phyloP scores from a whole-genome alignment of 2,888 invertebrate genomes.

The Hermaeophaga mercurialis region DNA sequence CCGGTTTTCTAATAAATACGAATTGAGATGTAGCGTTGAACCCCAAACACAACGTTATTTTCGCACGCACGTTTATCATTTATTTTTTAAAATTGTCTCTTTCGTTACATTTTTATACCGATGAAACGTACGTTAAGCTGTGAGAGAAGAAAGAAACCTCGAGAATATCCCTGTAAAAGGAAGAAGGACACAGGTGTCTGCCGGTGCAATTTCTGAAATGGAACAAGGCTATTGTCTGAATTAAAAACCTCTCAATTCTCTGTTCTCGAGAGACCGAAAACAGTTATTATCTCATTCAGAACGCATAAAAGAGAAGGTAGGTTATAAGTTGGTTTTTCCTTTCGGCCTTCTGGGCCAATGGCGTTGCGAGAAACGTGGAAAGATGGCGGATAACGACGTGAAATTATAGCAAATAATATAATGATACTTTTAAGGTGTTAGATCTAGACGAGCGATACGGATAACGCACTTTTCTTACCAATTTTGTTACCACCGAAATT shows the following conservation, averaged over 20 bases:
- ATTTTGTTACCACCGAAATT: background rate
- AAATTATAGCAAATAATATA: slow-evolving; percentile 17
- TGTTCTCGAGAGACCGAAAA: slow-evolving; percentile 45
- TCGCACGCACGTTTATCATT: no score
- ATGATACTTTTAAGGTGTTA: slow-evolving; percentile 9
- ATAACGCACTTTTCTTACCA: slow-evolving; percentile 2
- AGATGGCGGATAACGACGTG: slow-evolving; percentile 19
- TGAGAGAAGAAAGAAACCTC: background rate
- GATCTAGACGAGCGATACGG: slow-evolving; percentile 9
- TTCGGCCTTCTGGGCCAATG: slow-evolving; percentile 6
- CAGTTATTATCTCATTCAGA: slow-evolving; percentile 50
- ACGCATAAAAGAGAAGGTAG: slow-evolving; percentile 30
- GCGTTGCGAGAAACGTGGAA: slow-evolving; percentile 2
- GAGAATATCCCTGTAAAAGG: background rate
- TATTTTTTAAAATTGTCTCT: no score
- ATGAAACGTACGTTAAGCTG: no score
- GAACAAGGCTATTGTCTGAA: slow-evolving; percentile 53
- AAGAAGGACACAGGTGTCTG: slow-evolving; percentile 45
- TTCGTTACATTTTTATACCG: no score
- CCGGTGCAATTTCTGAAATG: slow-evolving; percentile 52
- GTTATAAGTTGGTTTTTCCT: slow-evolving; percentile 5
- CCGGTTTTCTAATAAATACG: background rate
- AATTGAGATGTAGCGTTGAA: no score
- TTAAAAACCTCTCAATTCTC: slow-evolving; percentile 51
- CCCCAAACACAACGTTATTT: no score